Evolutionary conservation across 2,888 invertebrate genomes (phyloP), one percentile per base, ranked within the genome.

Genomic region (Craniophora ligustri): DNA sequence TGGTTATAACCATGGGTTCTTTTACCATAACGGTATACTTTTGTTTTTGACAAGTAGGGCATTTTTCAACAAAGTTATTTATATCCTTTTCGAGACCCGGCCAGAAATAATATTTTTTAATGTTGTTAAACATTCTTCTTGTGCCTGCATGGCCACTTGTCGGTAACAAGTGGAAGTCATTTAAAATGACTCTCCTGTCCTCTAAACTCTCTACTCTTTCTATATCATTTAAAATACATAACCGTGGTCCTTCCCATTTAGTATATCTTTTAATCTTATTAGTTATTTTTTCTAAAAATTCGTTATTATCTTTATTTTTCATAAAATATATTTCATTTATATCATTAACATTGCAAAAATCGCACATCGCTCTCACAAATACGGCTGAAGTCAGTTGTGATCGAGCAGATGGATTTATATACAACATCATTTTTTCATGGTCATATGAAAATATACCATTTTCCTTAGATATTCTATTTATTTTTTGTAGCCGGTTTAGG

Each of bases 101-200:
- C 15, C 39, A 39, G 4, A 16, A 39, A 16, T 39, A 41, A 19
- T 41, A 34, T 23, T 41, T 40, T 28, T 32, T 18, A 5, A 49
- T 49, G 1, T 49, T 41, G 11, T 40, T 40, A n/a, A 10, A 8
- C 48, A 28, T 48, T 11, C 34, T 10, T 14, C 40, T 49, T 7
- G 35, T 34, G 5, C 48, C 40, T 10, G 40, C 34, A 11, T 49
- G 40, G 10, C 48, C 48, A 35, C 48, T 49, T 5, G 34, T 35
- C 5, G 48, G 48, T n/a, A 49, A 35, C 2, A 49, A 13, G 5
- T 49, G 48, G 11, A 35, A 49, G n/a, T 49, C 48, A 19, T 49
- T 49, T 18, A 49, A n/a, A n/a, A 49, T 49, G 10, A 41, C 18
- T 8, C 8, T 30, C 13, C 19, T 30, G 6, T 31, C 31, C 3